A percentile compares a stretch with the other conserved stretches of the same genome.
Evolutionary conservation across 2,888 invertebrate genomes (phyloP).

Genomic region (Synanthedon myopaeformis): DNA sequence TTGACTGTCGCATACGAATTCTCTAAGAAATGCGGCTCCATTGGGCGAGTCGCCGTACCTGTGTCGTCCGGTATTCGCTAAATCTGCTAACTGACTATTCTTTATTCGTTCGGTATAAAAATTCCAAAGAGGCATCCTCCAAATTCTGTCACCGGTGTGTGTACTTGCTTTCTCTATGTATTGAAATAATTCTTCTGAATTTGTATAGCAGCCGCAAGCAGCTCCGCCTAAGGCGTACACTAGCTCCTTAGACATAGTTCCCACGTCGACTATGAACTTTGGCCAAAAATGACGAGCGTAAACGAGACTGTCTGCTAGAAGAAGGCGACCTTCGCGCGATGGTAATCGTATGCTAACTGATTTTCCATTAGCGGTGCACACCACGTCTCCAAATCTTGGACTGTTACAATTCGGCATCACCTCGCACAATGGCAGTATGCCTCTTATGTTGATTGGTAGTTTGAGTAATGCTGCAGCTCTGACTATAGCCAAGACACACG

Average conservation of each 20-base stretch:
- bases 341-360: constrained; percentile 81
- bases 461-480: constrained; percentile 77
- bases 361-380: constrained; percentile 80
- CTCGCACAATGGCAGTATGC: constrained; percentile 82
- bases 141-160: constrained; percentile 83
- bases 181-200: constrained; percentile 76
- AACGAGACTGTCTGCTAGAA: constrained; percentile 83
- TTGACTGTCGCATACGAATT: constrained; percentile 76
- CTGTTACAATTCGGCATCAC: constrained; percentile 83
- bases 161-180: constrained; percentile 76
- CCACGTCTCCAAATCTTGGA: constrained; percentile 84
- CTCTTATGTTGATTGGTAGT: constrained; percentile 79
- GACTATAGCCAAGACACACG: constrained; percentile 78
- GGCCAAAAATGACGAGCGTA: constrained; percentile 84
- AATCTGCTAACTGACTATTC: constrained; percentile 51
- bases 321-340: constrained; percentile 83
- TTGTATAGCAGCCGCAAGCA: constrained; percentile 81
- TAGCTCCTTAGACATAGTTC: constrained; percentile 82
- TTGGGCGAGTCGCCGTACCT: constrained; percentile 74
- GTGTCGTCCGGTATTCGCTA: constrained; percentile 65
- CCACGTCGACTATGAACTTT: constrained; percentile 79
- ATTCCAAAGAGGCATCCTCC: constrained; percentile 85
- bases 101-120: constrained; percentile 74
- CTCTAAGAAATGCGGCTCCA: constrained; percentile 82
- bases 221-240: constrained; percentile 73